Base-by-base conservation (phyloP, 2,113 vertebrate genomes). In the Vulpes ferrilata region DNA sequence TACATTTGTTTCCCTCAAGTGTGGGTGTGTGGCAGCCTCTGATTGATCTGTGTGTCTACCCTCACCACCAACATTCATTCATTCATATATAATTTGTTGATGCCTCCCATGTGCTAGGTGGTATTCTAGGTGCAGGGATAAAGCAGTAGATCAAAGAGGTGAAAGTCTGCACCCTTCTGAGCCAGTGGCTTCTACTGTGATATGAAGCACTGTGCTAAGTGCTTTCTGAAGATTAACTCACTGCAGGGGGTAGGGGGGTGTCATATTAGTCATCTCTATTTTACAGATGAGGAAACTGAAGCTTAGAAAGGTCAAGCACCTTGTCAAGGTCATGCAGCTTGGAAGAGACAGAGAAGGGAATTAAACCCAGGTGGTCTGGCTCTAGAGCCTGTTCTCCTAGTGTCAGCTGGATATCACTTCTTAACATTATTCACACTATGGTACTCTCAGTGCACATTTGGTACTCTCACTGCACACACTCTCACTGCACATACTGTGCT, bases 261-360 rank as follows among this genome's bases (percentile, higher is more conserved):
- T 35, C 53, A 20, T 11, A 1, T 15, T 3, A 9, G 22, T 38
- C 57, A 12, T 13, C 69, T 83, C 22, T 85, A 7, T 48, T 71
- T 60, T 64, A 67, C 27, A 95, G 86, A n/a, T 15, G 55, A 91
- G n/a, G 71, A 74, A 78, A 74, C 83, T 30, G 69, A 97, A 71
- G 79, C 53, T 35, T 23, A 35, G 85, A 43, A 60, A 85, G 35
- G 9, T 67, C 20, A 17, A 25, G 4, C 16, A 43, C 51, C 51
- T 38, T 19, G 25, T n/a, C 16, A 17, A 12, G 35, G 38, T 43
- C 38, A 59, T 48, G 3, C 16, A 25, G 79, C 57, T 60, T 19
- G 55, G 38, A 17, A 19, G 53, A 81, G 59, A 57, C n/a, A 8
- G 74, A 25, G n/a, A 48, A 35, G 62, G n/a, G 53, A 30, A 64